Base-by-base conservation (phyloP, 2,113 vertebrate species). In the Panurus biarmicus region DNA sequence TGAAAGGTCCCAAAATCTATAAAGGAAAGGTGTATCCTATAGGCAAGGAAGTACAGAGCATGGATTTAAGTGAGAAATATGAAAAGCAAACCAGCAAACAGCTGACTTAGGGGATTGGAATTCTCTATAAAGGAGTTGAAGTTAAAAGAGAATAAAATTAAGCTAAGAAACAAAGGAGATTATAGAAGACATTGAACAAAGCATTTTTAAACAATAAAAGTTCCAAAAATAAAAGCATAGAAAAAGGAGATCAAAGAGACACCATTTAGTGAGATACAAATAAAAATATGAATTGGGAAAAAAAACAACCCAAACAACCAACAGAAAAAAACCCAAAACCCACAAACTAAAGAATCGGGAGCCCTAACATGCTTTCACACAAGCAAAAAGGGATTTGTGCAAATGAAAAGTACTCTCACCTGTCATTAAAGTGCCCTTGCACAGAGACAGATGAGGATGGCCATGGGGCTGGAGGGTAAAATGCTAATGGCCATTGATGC, bases 81-180 rank as follows among this genome's bases (percentile, higher is more conserved):
- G 13, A 76, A 64, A 90, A 93, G n/a, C 20, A 80, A 79, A 83
- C 9, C 22, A 80, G 67, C 31, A 53, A 89, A 84, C 13, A 74
- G 81, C 47, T 91, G 66, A 87, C 10, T 87, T 90, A 42, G 15
- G 11, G 18, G 48, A 60, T 10, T 87, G 74, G 65, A 89, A n/a
- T 69, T 62, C 14, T 77, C 72, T 80, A 24, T 50, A 89, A 76
- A 69, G 22, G 76, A 86, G 31, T 5, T 38, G 20, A 93, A 84
- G 84, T 74, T 84, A 62, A 91, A 94, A 61, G 57, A 85, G 53
- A 94, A 81, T 65, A 80, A 91, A 91, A 73, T 84, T 72, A 94
- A 89, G 31, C 36, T 60, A 60, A 80, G 72, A 90, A 89, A 80
- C 44, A 76, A 72, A 95, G 53, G 35, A 86, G 14, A 89, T 94